Conservation (phyloP, 2,888 invertebrate genomes). For the Drosophila mettleri region DNA sequence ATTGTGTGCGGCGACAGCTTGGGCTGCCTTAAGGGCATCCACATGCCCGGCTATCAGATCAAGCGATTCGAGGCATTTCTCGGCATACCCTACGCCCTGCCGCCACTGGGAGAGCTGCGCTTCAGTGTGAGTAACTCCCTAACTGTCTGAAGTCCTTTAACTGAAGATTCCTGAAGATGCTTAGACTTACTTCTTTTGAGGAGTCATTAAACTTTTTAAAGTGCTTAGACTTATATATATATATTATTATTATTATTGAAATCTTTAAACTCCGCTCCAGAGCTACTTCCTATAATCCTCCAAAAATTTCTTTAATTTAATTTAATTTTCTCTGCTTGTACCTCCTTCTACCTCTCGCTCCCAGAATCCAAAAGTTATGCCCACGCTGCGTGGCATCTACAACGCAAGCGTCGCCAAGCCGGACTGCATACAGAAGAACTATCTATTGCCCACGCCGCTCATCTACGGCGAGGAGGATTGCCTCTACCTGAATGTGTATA, state of each 20-base stretch:
- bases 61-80: constrained; percentile 82
- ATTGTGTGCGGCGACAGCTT: constrained; percentile 69
- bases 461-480: constrained; percentile 86
- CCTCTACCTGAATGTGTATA: constrained; percentile 86
- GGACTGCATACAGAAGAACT: constrained; percentile 86
- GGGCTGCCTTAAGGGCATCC: constrained; percentile 79
- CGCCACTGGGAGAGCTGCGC: constrained; percentile 82
- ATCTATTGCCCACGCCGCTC: constrained; percentile 79
- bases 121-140: constrained; percentile 78
- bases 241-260: too few species aligned
- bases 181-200: too few species aligned
- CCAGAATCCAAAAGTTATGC: constrained; percentile 80
- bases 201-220: not conserved
- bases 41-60: constrained; percentile 76
- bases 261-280: too few species aligned
- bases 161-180: too few species aligned
- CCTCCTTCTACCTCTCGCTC: not conserved
- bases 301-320: too few species aligned
- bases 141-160: not conserved
- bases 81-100: constrained; percentile 84
- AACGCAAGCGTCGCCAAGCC: constrained; percentile 83
- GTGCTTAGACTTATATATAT: too few species aligned
- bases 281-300: too few species aligned
- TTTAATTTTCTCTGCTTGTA: not conserved
- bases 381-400: constrained; percentile 64